Percentiles rank a stretch among this genome's conserved stretches.
Evolutionary conservation across 2,888 invertebrate species (phyloP).

Genomic region (Nowickia ferox): DNA sequence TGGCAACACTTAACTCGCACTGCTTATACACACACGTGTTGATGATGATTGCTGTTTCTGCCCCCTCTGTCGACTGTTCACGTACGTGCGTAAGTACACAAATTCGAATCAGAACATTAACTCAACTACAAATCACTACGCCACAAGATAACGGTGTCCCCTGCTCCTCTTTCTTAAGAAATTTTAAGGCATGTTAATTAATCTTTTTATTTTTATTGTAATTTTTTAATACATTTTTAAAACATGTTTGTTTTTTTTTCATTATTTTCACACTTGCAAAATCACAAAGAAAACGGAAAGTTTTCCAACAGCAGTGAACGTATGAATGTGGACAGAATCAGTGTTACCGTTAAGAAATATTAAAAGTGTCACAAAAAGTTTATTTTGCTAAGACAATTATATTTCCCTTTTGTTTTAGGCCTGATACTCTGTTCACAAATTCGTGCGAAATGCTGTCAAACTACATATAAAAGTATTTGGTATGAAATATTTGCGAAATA

Average conservation of each 20-base stretch:
- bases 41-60: neutral
- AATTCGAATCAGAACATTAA: slow-evolving; percentile 31
- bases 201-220: neutral
- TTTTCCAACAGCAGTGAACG: slow-evolving; percentile 37
- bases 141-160: slow-evolving; percentile 32
- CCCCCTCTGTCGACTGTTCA: neutral
- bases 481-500: too few species aligned
- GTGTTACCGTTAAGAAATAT: too few species aligned
- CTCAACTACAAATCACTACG: neutral
- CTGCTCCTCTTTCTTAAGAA: neutral
- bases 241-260: neutral
- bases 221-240: slow-evolving; percentile 16
- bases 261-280: neutral
- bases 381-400: too few species aligned
- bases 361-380: too few species aligned
- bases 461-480: too few species aligned
- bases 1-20: neutral
- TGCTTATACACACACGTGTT: slow-evolving; percentile 19
- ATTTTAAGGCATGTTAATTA: neutral
- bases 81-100: slow-evolving; percentile 21
- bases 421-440: too few species aligned
- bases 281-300: slow-evolving; percentile 60
- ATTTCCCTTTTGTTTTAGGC: too few species aligned
- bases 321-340: neutral
- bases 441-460: too few species aligned